These are phyloP conservation scores for Poecile atricapillus DNA, from an alignment of 2,113 vertebrate genomes.

Conservation along the genomic window DNA sequence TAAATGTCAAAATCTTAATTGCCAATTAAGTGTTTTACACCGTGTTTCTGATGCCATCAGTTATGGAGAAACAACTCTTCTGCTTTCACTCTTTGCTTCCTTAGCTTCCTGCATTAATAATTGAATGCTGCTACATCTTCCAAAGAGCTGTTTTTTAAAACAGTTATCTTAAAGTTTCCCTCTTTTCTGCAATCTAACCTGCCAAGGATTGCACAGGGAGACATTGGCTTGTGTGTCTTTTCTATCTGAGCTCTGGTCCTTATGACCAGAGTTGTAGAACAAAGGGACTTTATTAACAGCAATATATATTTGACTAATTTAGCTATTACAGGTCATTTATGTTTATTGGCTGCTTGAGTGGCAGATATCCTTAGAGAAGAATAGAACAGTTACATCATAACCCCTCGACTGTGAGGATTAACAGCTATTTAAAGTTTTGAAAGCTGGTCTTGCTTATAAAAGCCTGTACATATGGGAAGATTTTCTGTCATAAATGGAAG, in stretches of 20 bases:
- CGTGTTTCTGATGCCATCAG: neutral
- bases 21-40: neutral
- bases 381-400: neutral
- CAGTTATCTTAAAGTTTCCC: neutral
- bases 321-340: neutral
- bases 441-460: neutral
- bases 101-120: neutral
- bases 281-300: neutral
- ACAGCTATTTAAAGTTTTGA: neutral
- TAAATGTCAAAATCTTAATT: constrained; percentile 18
- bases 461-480: neutral
- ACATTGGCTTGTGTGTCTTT: neutral
- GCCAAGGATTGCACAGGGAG: neutral
- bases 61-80: neutral
- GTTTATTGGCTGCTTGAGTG: neutral
- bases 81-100: neutral
- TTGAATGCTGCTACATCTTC: neutral
- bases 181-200: neutral
- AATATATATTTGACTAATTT: neutral
- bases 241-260: neutral
- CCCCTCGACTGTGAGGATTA: neutral
- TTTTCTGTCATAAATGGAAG: neutral
- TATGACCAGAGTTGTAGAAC: neutral
- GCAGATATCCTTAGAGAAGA: neutral
- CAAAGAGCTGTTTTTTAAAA: neutral